A percentile compares a stretch with the other conserved stretches of the same genome.
These are phyloP conservation scores for Dicentrarchus labrax DNA, from an alignment of 2,113 vertebrate species.

Conservation along the genomic window DNA sequence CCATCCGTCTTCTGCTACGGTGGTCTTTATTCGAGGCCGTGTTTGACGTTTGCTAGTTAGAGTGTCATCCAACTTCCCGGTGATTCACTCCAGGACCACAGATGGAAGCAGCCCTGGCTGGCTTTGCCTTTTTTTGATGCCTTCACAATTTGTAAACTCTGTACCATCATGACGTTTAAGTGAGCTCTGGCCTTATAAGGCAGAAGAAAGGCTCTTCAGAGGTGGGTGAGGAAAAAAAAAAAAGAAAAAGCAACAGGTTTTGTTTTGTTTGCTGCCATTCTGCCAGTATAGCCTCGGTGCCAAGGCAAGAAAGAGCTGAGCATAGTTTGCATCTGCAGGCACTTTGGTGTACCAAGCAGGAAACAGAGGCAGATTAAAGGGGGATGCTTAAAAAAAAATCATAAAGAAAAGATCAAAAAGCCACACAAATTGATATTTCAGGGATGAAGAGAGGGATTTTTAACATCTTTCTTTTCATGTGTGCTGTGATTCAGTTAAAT, in stretches of 20 bases:
- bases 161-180: conserved; percentile 1
- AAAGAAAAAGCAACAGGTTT: conserved; percentile 33
- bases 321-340: conserved; percentile 37
- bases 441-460: background rate
- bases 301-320: conserved; percentile 12
- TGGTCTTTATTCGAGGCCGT: conserved; percentile 42
- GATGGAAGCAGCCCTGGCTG: conserved; percentile 34
- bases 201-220: conserved; percentile 11
- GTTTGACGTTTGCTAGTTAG: conserved; percentile 50
- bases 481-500: conserved; percentile 23
- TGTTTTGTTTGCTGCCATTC: conserved; percentile 33
- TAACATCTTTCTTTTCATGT: conserved; percentile 15
- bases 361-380: conserved; percentile 18
- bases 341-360: conserved; percentile 5
- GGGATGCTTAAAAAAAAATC: background rate
- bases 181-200: background rate
- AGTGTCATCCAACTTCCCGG: conserved; percentile 43
- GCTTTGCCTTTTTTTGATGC: conserved; percentile 29
- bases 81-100: conserved; percentile 51
- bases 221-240: background rate
- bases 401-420: background rate
- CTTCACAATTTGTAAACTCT: conserved; percentile 31
- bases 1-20: conserved; percentile 36
- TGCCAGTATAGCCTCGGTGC: conserved; percentile 1
- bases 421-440: conserved; percentile 25